A percentile compares a stretch with the other conserved stretches of the same genome.
Conservation (phyloP, 2,797 vertebrate genomes). For the Semotilus atromaculatus region DNA sequence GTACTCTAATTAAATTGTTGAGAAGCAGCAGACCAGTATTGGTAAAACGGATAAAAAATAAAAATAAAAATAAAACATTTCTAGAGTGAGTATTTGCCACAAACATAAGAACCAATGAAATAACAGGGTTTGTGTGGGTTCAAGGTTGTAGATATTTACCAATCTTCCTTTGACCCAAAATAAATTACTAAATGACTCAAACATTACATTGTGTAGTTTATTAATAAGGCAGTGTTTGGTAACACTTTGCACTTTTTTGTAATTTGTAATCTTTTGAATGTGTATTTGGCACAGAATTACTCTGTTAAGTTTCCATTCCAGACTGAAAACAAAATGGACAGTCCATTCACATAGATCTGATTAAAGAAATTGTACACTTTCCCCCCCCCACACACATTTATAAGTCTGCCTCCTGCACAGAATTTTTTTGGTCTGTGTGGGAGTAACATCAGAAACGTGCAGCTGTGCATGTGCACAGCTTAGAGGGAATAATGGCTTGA, state of each 20-base stretch:
- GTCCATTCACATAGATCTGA: no score
- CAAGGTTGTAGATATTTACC: background rate
- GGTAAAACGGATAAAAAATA: background rate
- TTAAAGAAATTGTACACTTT: no score
- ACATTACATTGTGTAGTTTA: background rate
- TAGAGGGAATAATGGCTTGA: background rate
- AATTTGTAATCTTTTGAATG: background rate
- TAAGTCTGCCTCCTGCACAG: background rate
- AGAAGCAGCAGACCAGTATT: background rate
- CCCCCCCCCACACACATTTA: no score
- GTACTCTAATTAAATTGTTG: background rate
- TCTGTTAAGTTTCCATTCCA: background rate
- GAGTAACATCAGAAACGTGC: background rate
- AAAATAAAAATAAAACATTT: no score
- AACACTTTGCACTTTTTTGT: background rate
- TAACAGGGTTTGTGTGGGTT: background rate
- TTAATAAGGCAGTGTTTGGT: background rate
- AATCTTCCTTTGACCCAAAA: background rate
- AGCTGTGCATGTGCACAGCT: background rate
- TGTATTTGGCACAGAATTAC: background rate
- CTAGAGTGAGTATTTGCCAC: background rate
- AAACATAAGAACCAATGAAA: background rate
- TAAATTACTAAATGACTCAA: background rate
- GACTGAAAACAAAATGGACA: background rate
- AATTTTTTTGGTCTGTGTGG: slow-evolving; percentile 5